Evolutionary conservation across 2,888 invertebrate genomes (phyloP).

Genomic region (Antitype chi): DNA sequence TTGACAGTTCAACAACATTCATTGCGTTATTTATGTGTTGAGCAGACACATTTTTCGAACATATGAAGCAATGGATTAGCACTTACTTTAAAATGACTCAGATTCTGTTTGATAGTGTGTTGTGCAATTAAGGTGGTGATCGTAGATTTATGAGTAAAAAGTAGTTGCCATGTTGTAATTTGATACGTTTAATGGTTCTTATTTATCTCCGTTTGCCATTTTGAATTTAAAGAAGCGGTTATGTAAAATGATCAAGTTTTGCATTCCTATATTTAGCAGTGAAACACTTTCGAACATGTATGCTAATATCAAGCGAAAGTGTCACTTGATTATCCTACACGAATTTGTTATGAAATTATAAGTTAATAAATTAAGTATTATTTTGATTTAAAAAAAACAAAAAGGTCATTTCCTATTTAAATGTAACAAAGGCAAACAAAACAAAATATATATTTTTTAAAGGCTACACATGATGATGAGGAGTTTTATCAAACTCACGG

Average conservation of each 20-base stretch:
- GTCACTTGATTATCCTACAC: not conserved
- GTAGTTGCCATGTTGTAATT: not conserved
- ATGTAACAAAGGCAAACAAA: not conserved
- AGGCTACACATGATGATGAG: too few species aligned
- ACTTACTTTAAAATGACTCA: too few species aligned
- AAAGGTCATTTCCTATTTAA: not conserved
- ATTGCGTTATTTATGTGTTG: too few species aligned
- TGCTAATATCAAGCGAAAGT: constrained; percentile 53
- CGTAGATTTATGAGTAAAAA: not conserved
- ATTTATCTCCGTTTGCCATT: not conserved
- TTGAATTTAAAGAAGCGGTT: not conserved
- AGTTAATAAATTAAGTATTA: not conserved
- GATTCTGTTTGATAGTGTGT: too few species aligned
- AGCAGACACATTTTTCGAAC: too few species aligned
- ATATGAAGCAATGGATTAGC: too few species aligned
- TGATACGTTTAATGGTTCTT: not conserved
- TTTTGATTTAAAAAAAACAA: not conserved
- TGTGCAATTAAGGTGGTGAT: too few species aligned
- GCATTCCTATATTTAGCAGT: constrained; percentile 1
- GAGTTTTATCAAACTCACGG: too few species aligned
- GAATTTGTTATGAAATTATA: not conserved
- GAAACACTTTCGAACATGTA: constrained; percentile 43
- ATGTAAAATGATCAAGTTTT: constrained; percentile 14
- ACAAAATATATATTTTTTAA: not conserved
- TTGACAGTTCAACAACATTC: too few species aligned